Evolutionary conservation across 2,797 vertebrate genomes (phyloP).

Genomic region (Chelmon rostratus): DNA sequence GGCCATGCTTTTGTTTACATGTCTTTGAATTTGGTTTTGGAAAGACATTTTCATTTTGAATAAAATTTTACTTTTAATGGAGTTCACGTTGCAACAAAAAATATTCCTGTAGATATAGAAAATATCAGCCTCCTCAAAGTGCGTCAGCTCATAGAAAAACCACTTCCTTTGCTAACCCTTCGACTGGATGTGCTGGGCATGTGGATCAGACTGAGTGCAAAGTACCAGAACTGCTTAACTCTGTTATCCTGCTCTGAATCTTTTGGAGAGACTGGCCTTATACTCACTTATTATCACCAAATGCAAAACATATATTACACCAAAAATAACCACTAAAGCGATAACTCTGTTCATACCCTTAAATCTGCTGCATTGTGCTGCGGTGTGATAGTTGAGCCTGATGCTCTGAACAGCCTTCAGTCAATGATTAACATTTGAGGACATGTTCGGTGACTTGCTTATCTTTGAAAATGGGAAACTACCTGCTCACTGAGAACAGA

Average conservation of each 20-base stretch:
- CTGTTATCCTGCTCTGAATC: no score
- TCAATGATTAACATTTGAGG: conserved; percentile 72
- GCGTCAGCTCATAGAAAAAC: background rate
- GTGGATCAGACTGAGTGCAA: background rate
- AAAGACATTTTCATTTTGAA: background rate
- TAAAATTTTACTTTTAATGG: no score
- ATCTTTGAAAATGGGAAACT: conserved; percentile 37
- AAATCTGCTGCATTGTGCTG: background rate
- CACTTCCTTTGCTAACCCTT: background rate
- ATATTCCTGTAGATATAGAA: background rate
- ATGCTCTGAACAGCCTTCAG: background rate
- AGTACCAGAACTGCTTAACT: background rate
- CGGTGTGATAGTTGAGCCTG: conserved; percentile 28
- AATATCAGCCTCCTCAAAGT: background rate
- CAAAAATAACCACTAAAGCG: background rate
- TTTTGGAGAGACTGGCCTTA: background rate
- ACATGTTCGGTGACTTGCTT: conserved; percentile 35
- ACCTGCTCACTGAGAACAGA: conserved; percentile 22
- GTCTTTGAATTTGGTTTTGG: background rate
- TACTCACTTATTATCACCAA: background rate
- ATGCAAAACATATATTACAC: background rate
- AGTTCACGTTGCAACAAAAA: background rate
- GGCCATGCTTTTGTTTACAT: background rate
- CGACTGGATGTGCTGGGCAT: background rate
- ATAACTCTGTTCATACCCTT: background rate